Evolutionary conservation across 2,113 vertebrate species (phyloP), one percentile per base, ranked within the genome.

Genomic region (Boleophthalmus pectinirostris): DNA sequence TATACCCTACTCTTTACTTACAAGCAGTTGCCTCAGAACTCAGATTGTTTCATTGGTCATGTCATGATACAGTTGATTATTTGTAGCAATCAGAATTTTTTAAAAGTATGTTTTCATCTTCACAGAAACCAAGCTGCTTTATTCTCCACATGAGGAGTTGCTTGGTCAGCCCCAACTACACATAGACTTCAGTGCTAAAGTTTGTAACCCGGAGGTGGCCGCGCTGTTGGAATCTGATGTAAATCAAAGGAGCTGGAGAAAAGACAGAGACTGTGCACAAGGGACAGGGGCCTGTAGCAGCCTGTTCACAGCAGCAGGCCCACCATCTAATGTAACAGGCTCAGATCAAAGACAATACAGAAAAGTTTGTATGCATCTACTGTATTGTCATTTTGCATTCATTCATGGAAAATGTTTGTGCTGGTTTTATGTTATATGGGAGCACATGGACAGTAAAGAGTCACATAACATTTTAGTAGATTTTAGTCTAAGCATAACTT

Each of bases 241-340:
- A 79, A 88, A 82, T 91, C 80, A 89, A 84, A 88, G 77, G 72
- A 54, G 53, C 53, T 69, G 75, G 78, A 86, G 88, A 64, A 91
- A 92, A 92, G 78, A 38, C 33, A 5, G 47, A 51, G 74, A 49
- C n/a, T 45, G 67, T 49, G 66, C 66, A 77, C 83, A 74, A 82
- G 76, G 72, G 77, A 82, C 69, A 8, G 70, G 76, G 80, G 79
- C 67, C 60, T 73, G 75, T 60, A 67, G 61, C 75, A 73, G 78
- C 76, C 79, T 69, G 71, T 83, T 77, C 80, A 83, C 78, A 72
- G 53, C 25, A 71, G 69, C 20, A 72, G 75, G 79, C 82, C 82
- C 43, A 80, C 77, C 71, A 83, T 85, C 82, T 84, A 85, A 73
- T 70, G 89, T 92, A 79, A 90, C 79, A 87, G 67, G 45, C 57